These are phyloP conservation scores for Gymnoscelis rufifasciata DNA, from an alignment of 2,888 invertebrate genomes.

Conservation along the genomic window DNA sequence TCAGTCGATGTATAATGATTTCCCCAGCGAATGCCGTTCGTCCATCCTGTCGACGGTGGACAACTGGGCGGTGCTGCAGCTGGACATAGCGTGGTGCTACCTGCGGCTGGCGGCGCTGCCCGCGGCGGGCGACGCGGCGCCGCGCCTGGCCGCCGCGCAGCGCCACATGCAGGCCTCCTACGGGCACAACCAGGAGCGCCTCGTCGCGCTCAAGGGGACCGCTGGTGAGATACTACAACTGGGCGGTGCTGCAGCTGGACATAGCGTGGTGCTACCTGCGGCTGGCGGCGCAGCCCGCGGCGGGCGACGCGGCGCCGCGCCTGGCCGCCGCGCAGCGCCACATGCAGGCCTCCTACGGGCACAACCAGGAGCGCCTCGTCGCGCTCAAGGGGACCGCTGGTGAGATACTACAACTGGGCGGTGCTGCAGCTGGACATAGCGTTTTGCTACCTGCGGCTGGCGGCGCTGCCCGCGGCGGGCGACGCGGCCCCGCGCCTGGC, in stretches of 20 bases:
- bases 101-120: constrained; percentile 85
- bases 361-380: constrained; percentile 48
- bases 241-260: constrained; percentile 57
- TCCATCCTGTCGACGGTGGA: constrained; percentile 84
- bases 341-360: constrained; percentile 80
- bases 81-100: constrained; percentile 95
- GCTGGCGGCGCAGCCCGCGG: constrained; percentile 81
- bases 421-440: constrained; percentile 80
- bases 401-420: constrained; percentile 26
- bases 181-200: constrained; percentile 59
- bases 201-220: constrained; percentile 57
- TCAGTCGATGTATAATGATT: too few relatives aligned
- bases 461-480: constrained; percentile 74
- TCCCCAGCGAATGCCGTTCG: constrained; percentile 81
- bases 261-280: constrained; percentile 94
- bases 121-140: constrained; percentile 81
- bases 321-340: constrained; percentile 83
- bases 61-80: constrained; percentile 89
- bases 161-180: constrained; percentile 80
- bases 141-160: constrained; percentile 83
- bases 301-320: constrained; percentile 50
- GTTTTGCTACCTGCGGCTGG: constrained; percentile 92
- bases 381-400: constrained; percentile 61
- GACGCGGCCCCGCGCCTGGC: constrained; percentile 69
- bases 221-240: constrained; percentile 43